Base-by-base conservation (phyloP, 2,797 vertebrate genomes). In the Myoxocephalus aenaeus region DNA sequence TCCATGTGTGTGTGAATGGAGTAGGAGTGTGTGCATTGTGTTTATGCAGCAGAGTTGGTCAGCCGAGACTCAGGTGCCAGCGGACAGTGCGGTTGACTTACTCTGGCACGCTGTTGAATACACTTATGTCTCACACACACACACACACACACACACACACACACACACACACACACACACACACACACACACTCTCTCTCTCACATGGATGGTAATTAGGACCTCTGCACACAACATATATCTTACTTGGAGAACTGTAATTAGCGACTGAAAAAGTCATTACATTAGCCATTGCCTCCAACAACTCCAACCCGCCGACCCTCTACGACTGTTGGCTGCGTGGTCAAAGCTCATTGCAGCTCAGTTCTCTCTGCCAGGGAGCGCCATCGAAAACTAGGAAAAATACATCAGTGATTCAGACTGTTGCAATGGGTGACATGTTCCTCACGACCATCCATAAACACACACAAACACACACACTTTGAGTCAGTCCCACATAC, bases 41-140 rank as follows among this genome's bases (percentile, higher is more conserved):
- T 80, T 84, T 76, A 27, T 80, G 76, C 83, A 74, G 65, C 38
- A 14, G 59, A 65, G 65, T 62, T 51, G 81, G 77, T 90, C 89
- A 82, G 79, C 66, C 0, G 46, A 73, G 85, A 83, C 87, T 85
- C 82, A 89, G 82, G 87, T 90, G 90, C 81, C 75, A 67, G 73
- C 20, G 22, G 81, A 79, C 67, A 75, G 80, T 62, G 71, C 83
- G 68, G 75, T 50, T 53, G 70, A 86, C 66, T 72, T 74, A 40
- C 70, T 77, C 58, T 71, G 70, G 63, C 70, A 81, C 4, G 70
- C 65, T 69, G 75, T 69, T 75, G 53, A 87, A 79, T 72, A 73
- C 80, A 80, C 54, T 77, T 67, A 70, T 59, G 66, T 53, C 61
- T 57, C 13, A 38, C 65, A 44, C 62, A 51, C 67, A 77, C 42